Evolutionary conservation across 2,888 invertebrate genomes (phyloP).

Genomic region (Eulithis testata): DNA sequence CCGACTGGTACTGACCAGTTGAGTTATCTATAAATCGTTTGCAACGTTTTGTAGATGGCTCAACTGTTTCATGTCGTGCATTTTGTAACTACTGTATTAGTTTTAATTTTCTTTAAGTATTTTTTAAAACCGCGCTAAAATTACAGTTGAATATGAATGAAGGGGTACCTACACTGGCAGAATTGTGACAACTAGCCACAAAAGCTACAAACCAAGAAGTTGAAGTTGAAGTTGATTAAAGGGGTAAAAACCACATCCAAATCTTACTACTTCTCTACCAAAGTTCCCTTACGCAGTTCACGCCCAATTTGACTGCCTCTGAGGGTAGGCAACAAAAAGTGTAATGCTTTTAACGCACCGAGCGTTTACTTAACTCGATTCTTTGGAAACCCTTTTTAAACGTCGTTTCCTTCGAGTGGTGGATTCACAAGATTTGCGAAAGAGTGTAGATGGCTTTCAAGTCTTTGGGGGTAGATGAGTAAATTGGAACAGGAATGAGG

Average conservation of each 20-base stretch:
- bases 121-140: too few species aligned
- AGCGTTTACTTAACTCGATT: conserved; percentile 59
- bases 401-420: conserved; percentile 28
- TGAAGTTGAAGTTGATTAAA: too few species aligned
- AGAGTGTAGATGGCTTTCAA: conserved; percentile 17
- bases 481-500: neutral
- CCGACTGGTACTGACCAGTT: too few species aligned
- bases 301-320: conserved; percentile 64
- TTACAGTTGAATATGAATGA: too few species aligned
- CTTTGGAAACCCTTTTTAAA: conserved; percentile 33
- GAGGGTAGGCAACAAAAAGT: conserved; percentile 62
- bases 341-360: conserved; percentile 64
- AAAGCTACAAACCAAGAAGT: too few species aligned
- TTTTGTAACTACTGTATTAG: too few species aligned
- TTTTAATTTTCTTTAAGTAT: too few species aligned
- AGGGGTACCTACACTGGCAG: too few species aligned
- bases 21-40: too few species aligned
- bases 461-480: conserved; percentile 8
- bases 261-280: conserved; percentile 1
- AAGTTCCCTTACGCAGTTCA: conserved; percentile 55
- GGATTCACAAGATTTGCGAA: conserved; percentile 27
- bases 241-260: conserved; percentile 22
- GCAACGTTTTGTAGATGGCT: too few species aligned
- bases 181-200: too few species aligned
- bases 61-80: too few species aligned